These are phyloP conservation scores for Perccottus glenii DNA, from an alignment of 2,113 vertebrate genomes.

Conservation along the genomic window DNA sequence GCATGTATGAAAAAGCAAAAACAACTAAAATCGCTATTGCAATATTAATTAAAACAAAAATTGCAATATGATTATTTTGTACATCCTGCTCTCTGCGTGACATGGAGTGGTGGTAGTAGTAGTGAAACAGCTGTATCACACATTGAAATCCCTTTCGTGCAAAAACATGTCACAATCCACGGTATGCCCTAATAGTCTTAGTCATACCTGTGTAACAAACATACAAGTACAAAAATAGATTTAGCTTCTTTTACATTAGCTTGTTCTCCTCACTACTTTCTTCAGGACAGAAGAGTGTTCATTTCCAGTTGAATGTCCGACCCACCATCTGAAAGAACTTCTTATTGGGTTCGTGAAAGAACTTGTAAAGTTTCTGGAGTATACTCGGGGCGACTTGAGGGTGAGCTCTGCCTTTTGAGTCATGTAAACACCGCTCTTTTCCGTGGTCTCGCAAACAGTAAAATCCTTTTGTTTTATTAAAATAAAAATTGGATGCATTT, in stretches of 20 bases:
- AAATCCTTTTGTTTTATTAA: constrained; percentile 97
- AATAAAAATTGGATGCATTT: constrained; percentile 95
- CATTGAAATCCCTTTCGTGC: constrained; percentile 21
- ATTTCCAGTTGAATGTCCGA: constrained; percentile 94
- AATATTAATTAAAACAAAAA: too few species aligned
- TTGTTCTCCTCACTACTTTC: constrained; percentile 67
- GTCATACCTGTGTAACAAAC: constrained; percentile 40
- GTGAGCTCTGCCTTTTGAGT: constrained; percentile 93
- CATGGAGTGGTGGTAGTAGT: constrained; percentile 6
- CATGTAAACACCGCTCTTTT: constrained; percentile 90
- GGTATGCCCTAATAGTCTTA: constrained; percentile 48
- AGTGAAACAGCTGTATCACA: constrained; percentile 18
- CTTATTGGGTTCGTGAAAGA: constrained; percentile 93
- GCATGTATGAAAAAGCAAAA: too few species aligned
- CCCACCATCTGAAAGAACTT: constrained; percentile 94
- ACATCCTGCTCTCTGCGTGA: not conserved
- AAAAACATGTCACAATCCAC: constrained; percentile 29
- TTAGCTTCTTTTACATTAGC: constrained; percentile 85
- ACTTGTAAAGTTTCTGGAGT: constrained; percentile 87
- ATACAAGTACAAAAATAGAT: constrained; percentile 90
- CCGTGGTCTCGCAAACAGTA: constrained; percentile 92
- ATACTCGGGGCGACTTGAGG: constrained; percentile 86
- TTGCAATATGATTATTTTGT: too few species aligned
- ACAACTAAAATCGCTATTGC: too few species aligned
- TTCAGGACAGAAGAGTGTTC: constrained; percentile 82